Evolutionary conservation across 2,113 vertebrate species (phyloP), one percentile per base, ranked within the genome.

Genomic region (Microtus ochrogaster): DNA sequence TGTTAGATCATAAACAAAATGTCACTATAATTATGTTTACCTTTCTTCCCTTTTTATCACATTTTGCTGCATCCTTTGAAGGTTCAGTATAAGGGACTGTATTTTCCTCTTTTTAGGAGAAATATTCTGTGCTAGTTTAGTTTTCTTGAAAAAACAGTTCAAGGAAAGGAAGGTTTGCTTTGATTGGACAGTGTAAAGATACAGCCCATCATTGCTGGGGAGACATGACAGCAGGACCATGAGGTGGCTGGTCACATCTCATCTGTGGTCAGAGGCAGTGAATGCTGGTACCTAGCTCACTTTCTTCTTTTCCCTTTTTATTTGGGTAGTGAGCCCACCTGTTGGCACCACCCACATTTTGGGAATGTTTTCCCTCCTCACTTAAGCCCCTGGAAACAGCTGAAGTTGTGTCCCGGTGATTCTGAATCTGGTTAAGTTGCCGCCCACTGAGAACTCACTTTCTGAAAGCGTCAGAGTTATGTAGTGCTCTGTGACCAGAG

Each of bases 41-140:
- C 17, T 58, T 17, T 41, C 21, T 41, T 39, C 3, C 0, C 39
- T 86, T 86, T 68, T 65, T 0, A 21, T n/a, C 68, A 70, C 58
- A 85, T 49, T 94, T 96, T 65, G 24, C 92, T 92, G 39, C 52
- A 21, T 91, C 28, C n/a, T 70, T 58, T 82, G 91, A 85, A 30
- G 61, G 21, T 83, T 39, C 65, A 52, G 17, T n/a, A 0, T n/a
- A 70, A n/a, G 68, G 33, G 33, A 70, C 17, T 70, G 33, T 36
- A 36, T n/a, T 70, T 70, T 70, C 36, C 44, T 96, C 19, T 7
- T n/a, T 95, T 79, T 81, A 58, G 78, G 92, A 97, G 63, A 85
- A 90, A 41, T 14, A 39, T 0, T 89, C 39, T 41, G 10, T 55
- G 49, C 39, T 87, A 87, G 24, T 89, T 55, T 87, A 87, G 49